These are phyloP conservation scores for Gymnosoma rotundatum DNA, from an alignment of 2,888 invertebrate species.

Conservation along the genomic window DNA sequence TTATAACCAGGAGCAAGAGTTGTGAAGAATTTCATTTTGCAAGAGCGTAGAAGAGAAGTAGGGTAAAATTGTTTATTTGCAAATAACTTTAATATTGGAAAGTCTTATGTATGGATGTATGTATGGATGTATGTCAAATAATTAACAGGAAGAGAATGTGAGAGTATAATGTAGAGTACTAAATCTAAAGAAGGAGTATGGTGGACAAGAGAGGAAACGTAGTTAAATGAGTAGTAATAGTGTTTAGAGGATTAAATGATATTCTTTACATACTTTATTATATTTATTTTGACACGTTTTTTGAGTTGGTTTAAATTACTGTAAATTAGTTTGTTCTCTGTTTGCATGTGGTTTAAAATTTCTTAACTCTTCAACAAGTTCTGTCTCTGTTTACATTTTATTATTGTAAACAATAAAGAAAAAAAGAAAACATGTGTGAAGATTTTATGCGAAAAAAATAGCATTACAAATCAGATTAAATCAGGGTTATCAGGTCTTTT, in stretches of 20 bases:
- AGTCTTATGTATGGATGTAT: neutral
- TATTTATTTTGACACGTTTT: too few relatives aligned
- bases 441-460: neutral
- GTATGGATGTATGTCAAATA: too few relatives aligned
- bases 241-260: neutral
- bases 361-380: neutral
- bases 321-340: slow-evolving; percentile 48
- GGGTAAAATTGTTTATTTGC: slow-evolving; percentile 2
- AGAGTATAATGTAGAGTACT: neutral
- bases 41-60: slow-evolving; percentile 48
- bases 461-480: too few relatives aligned
- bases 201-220: slow-evolving; percentile 1
- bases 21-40: neutral
- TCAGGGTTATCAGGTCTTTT: too few relatives aligned
- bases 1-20: slow-evolving; percentile 27
- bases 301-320: slow-evolving; percentile 10
- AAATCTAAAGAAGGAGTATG: neutral
- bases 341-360: slow-evolving; percentile 25
- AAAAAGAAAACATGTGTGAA: neutral
- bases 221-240: neutral
- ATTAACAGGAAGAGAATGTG: slow-evolving; percentile 19
- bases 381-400: slow-evolving; percentile 42
- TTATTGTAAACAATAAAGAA: neutral
- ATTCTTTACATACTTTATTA: too few relatives aligned
- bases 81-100: slow-evolving; percentile 10